Base-by-base conservation (phyloP, 2,888 invertebrate species). In the Congeria kusceri region DNA sequence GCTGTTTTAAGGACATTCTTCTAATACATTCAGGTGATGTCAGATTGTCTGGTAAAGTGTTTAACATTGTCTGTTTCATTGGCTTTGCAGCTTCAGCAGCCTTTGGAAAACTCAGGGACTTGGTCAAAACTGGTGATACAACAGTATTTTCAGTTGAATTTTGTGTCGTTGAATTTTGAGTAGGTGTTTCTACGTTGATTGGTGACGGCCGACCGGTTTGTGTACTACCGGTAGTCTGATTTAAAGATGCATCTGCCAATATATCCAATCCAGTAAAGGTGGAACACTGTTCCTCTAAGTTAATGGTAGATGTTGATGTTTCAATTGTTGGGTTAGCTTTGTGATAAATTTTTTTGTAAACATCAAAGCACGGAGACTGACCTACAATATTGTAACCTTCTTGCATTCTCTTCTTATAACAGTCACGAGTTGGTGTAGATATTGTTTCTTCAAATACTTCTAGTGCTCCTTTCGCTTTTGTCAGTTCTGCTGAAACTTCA, bases 381-480 rank as follows among this genome's bases (percentile, higher is more conserved):
- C 67, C 71, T 57, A 39, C 71, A 18, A 77, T 23, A 32, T n/a
- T n/a, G n/a, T n/a, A n/a, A n/a, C n/a, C n/a, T n/a, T n/a, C n/a
- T n/a, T n/a, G n/a, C n/a, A n/a, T n/a, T n/a, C n/a, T n/a, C n/a
- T n/a, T 77, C 71, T 29, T 63, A 46, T 71, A 71, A 3, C 23
- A 39, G 25, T 47, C 25, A 2, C 20, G 18, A 18, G 32, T 46
- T 27, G 62, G 77, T 56, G 71, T 77, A 2, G 71, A 46, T 4
- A 66, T 27, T 27, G 53, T 63, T 18, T 70, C 56, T 47, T 70
- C 67, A 29, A 77, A 46, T 23, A 67, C 47, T 57, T 71, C 57
- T 15, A 77, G 61, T 44, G 77, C 77, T 3, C 66, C 70, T 62
- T 57, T 61, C 7, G 77, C 77, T 23, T 66, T 71, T 18, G 3